These are phyloP conservation scores for Mesembrinibis cayennensis DNA, from an alignment of 2,113 vertebrate genomes.

Conservation along the genomic window DNA sequence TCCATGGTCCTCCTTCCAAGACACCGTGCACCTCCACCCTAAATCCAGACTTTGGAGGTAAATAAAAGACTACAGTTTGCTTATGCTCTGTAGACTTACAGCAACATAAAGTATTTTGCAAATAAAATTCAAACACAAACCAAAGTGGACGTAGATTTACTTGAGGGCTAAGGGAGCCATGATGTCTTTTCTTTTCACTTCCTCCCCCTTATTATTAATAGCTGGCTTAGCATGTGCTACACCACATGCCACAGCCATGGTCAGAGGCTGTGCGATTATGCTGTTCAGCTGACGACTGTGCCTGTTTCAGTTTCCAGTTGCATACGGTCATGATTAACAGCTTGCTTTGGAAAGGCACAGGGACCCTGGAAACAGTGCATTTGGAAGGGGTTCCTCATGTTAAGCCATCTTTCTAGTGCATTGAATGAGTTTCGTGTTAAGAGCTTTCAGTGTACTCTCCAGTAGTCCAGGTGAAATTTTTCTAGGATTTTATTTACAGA, in stretches of 20 bases:
- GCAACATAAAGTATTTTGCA: neutral
- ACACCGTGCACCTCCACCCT: neutral
- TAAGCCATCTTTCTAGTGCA: neutral
- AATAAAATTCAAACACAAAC: neutral
- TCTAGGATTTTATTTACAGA: neutral
- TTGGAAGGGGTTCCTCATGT: neutral
- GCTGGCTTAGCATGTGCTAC: neutral
- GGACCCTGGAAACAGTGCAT: accelerated
- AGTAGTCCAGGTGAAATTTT: neutral
- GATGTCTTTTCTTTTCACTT: neutral
- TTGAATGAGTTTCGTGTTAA: accelerated
- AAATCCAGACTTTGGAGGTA: neutral
- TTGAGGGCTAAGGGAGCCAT: neutral
- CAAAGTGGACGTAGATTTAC: neutral
- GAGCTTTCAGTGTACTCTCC: neutral
- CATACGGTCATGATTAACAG: neutral
- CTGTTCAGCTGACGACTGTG: neutral
- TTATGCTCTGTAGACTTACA: neutral
- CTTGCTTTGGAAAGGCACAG: neutral
- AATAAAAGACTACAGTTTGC: neutral
- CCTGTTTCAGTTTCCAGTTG: neutral
- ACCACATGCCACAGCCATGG: neutral
- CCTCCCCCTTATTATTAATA: neutral
- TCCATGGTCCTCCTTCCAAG: neutral
- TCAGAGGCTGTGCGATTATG: neutral